Evolutionary conservation across 2,797 vertebrate species (phyloP).

Genomic region (Chrosomus eos): DNA sequence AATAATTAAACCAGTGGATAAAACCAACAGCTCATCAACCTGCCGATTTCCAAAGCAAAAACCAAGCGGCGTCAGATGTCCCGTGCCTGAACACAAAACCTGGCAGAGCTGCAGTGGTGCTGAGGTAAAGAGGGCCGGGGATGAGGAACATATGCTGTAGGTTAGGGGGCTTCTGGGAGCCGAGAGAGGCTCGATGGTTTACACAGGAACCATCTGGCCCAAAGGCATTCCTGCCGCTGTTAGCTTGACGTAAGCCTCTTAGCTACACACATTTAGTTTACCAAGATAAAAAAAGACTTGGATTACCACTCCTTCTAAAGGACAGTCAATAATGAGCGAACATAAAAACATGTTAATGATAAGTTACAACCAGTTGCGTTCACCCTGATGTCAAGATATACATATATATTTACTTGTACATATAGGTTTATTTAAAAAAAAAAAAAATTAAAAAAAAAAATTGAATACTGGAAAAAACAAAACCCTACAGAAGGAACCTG

Average conservation of each 20-base stretch:
- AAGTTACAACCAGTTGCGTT: constrained; percentile 78
- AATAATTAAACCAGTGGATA: constrained; percentile 29
- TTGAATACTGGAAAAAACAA: constrained; percentile 76
- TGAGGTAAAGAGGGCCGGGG: constrained; percentile 47
- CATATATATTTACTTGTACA: constrained; percentile 74
- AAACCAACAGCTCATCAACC: constrained; percentile 25
- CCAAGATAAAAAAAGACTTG: constrained; percentile 65
- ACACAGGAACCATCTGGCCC: constrained; percentile 70
- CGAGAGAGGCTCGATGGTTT: constrained; percentile 61
- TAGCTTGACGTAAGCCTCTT: constrained; percentile 69
- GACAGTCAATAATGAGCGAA: constrained; percentile 70
- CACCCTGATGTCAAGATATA: constrained; percentile 84
- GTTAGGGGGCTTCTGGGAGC: constrained; percentile 61
- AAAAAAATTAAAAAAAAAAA: constrained; percentile 69
- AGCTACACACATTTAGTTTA: constrained; percentile 70
- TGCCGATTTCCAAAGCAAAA: not conserved
- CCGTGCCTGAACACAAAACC: constrained; percentile 28
- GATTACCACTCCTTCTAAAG: constrained; percentile 67
- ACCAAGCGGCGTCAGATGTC: not conserved
- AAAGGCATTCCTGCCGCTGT: constrained; percentile 67
- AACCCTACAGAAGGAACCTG: constrained; percentile 78
- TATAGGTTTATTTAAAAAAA: constrained; percentile 64
- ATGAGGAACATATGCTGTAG: constrained; percentile 62
- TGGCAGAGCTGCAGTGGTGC: constrained; percentile 49
- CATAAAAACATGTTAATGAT: constrained; percentile 65